These are phyloP conservation scores for Hippocampus mohnikei DNA, from an alignment of 2,113 vertebrate genomes.

Conservation along the genomic window DNA sequence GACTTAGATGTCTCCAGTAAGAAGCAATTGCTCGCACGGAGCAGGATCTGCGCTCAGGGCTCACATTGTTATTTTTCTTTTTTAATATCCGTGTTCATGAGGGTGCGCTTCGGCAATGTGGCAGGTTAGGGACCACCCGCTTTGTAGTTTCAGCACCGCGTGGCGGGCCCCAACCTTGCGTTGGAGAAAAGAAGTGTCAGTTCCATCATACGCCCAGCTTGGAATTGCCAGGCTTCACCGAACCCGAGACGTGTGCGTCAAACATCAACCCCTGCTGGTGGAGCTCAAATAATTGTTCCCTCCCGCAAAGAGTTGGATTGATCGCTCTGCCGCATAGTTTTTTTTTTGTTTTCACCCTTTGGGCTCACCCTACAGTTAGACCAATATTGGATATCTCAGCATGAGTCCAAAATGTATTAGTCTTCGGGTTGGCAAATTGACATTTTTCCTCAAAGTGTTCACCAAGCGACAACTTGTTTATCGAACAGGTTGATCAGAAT, in stretches of 20 bases:
- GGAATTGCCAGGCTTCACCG: constrained; percentile 45
- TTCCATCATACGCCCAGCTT: constrained; percentile 55
- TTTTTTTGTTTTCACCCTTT: too few species aligned
- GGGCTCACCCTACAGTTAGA: background rate
- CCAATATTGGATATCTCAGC: background rate
- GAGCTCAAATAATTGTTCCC: background rate
- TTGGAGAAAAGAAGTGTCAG: constrained; percentile 46
- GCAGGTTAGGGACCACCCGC: constrained; percentile 54
- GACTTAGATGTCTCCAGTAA: background rate
- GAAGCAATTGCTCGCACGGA: background rate
- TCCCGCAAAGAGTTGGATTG: background rate
- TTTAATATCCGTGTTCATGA: constrained; percentile 38
- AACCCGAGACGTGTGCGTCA: constrained; percentile 34
- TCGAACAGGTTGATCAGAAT: background rate
- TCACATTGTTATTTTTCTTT: constrained; percentile 19
- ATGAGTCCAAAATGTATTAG: background rate
- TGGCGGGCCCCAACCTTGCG: constrained; percentile 29
- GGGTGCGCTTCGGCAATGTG: constrained; percentile 32
- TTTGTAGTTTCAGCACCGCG: constrained; percentile 38
- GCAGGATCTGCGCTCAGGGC: background rate
- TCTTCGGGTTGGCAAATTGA: background rate
- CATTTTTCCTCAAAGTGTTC: background rate
- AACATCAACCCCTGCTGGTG: constrained; percentile 38
- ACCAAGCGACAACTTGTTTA: background rate
- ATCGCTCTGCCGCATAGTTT: background rate